Evolutionary conservation across 2,888 invertebrate genomes (phyloP).

Genomic region (Euclidia mi): DNA sequence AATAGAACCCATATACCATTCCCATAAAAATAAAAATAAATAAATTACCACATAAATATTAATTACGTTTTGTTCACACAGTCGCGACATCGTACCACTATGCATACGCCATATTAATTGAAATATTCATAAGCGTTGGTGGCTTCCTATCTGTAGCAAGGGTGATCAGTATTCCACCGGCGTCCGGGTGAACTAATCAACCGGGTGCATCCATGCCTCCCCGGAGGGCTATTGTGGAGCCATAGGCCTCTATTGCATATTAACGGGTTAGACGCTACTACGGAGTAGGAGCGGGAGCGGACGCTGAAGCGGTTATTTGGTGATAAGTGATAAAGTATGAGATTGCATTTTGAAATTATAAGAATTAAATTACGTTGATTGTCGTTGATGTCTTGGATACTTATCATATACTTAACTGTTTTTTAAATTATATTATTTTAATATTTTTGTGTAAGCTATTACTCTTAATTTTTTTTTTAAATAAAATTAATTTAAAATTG

Average conservation of each 20-base stretch:
- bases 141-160: constrained; percentile 43
- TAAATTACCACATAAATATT: constrained; percentile 2
- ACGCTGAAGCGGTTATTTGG: constrained; percentile 8
- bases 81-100: not conserved
- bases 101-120: constrained; percentile 1
- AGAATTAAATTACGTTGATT: too few relatives aligned
- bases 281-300: constrained; percentile 30
- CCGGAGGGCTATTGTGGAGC: constrained; percentile 38
- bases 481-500: too few relatives aligned
- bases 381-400: too few relatives aligned
- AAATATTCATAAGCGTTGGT: constrained; percentile 12
- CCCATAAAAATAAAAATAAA: not conserved
- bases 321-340: too few relatives aligned
- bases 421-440: too few relatives aligned
- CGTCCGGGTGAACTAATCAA: constrained; percentile 50
- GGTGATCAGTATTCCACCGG: constrained; percentile 43
- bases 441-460: too few relatives aligned
- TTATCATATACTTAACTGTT: too few relatives aligned
- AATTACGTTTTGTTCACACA: constrained; percentile 1
- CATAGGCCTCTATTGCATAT: constrained; percentile 43
- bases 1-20: not conserved
- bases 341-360: too few relatives aligned
- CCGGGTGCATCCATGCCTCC: constrained; percentile 50
- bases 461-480: too few relatives aligned
- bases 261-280: constrained; percentile 31